These are phyloP conservation scores for Tetraodon nigroviridis DNA, from an alignment of 2,113 vertebrate genomes.

Conservation along the genomic window DNA sequence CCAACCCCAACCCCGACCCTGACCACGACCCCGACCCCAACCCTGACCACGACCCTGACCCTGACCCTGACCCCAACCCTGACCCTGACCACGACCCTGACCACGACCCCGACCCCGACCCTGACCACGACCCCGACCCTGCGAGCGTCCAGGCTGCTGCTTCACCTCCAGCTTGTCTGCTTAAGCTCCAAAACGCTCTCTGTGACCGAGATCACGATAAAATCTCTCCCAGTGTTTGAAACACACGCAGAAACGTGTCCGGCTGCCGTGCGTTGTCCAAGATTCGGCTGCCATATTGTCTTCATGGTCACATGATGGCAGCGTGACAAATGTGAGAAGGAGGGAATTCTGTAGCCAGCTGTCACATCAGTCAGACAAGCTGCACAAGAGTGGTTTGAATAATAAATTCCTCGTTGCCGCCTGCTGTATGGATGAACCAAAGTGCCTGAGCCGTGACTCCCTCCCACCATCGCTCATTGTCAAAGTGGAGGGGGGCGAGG, in stretches of 20 bases:
- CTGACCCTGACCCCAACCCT: no score
- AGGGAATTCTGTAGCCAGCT: conserved; percentile 59
- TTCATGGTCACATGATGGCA: conserved; percentile 35
- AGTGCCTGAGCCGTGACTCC: conserved; percentile 39
- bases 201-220: background rate
- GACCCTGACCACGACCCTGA: no score
- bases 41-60: no score
- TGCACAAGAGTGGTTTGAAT: conserved; percentile 59
- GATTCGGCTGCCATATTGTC: conserved; percentile 50
- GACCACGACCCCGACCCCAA: no score
- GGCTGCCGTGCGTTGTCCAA: conserved; percentile 14
- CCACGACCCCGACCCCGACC: no score
- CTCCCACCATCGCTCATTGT: conserved; percentile 1
- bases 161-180: background rate
- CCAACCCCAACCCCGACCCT: no score
- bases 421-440: conserved; percentile 43
- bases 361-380: conserved; percentile 56
- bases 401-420: conserved; percentile 59
- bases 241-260: background rate
- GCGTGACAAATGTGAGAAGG: conserved; percentile 55
- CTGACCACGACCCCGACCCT: no score
- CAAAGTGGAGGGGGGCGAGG: conserved; percentile 13
- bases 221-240: conserved; percentile 1
- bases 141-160: background rate
- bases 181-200: conserved; percentile 18